A percentile compares a stretch with the other conserved stretches of the same genome.
Conservation (phyloP, 2,113 vertebrate genomes). For the Pipra filicauda region DNA sequence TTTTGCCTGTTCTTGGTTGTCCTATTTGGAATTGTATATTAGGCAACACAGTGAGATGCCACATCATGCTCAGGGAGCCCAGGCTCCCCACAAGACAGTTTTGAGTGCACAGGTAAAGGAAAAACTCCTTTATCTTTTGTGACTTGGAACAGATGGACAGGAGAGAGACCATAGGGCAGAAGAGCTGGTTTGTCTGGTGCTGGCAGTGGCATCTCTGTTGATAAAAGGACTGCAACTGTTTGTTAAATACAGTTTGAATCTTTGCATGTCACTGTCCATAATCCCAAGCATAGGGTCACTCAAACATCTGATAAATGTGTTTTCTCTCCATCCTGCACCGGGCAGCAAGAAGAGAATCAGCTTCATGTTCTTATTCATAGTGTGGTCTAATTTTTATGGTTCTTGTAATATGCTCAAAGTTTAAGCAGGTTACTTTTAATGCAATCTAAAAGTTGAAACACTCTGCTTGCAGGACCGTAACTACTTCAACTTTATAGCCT, state of each 20-base stretch:
- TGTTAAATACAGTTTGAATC: neutral
- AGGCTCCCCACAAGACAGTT: neutral
- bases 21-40: neutral
- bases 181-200: neutral
- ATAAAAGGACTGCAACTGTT: neutral
- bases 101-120: neutral
- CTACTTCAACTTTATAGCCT: neutral
- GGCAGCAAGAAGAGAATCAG: neutral
- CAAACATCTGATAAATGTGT: neutral
- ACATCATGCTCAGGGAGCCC: neutral
- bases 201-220: neutral
- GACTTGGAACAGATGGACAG: neutral
- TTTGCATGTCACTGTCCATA: neutral
- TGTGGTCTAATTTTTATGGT: neutral
- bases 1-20: neutral
- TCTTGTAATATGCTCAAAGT: neutral
- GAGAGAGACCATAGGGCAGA: rapidly evolving
- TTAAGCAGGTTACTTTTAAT: neutral
- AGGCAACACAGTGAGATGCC: neutral
- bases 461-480: neutral
- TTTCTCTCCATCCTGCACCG: neutral
- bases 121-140: neutral
- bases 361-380: neutral
- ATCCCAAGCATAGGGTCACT: neutral
- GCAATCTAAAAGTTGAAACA: neutral